Base-by-base conservation (phyloP, 2,797 vertebrate species). In the Rhincodon typus region DNA sequence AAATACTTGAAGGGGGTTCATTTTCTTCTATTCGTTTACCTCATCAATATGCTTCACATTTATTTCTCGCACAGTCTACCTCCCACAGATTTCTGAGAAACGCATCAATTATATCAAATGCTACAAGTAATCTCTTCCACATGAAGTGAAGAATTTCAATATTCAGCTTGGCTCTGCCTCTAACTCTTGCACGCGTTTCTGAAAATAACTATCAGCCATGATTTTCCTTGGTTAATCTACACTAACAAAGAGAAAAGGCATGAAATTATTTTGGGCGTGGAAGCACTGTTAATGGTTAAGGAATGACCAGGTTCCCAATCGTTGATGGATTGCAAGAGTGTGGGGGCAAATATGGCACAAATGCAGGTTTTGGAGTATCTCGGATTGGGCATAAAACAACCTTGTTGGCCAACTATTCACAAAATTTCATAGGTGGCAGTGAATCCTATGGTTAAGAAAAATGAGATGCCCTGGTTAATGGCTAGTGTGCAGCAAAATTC, bases 11-110 rank as follows among this genome's bases (percentile, higher is more conserved):
- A 77, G 94, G 94, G 88, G 94, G 27, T 30, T 95, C 42, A 95
- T 95, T 95, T 95, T 95, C 94, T 57, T 25, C 94, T 77, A 27
- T 95, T 50, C 53, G 70, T 53, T 77, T 34, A 19, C 72, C 70
- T 95, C 94, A 95, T 95, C 94, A 95, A 95, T 95, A 95, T 95
- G 70, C 94, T 95, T 46, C 46, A 50, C 72, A 74, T 77, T 74
- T 95, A 95, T 95, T 95, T 30, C 46, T 42, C 38, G 42, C 30
- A 19, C 94, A 34, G 70, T 53, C 70, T 77, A 74, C 67, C 94
- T 77, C 94, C 94, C 94, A 95, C 94, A 7, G 94, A 70, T 77
- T 95, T 95, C 94, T 72, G 57, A 95, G 94, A 95, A 95, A 95
- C 57, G 94, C 27, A 77, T 70, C 94, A 77, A 95, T 95, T 77